phyloP scores from a whole-genome alignment of 2,797 vertebrate genomes.

The Caiman crocodilus region DNA sequence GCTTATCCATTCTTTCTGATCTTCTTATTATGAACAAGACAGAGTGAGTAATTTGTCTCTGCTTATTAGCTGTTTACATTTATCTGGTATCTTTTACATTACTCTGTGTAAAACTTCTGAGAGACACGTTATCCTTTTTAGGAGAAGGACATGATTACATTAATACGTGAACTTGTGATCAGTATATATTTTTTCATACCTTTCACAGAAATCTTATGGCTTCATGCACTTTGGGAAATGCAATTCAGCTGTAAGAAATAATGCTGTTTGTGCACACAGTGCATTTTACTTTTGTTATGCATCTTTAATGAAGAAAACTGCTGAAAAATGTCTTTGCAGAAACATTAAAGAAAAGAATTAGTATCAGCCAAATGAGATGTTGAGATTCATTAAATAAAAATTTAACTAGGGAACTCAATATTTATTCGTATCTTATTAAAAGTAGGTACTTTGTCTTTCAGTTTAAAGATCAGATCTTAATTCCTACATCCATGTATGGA shows the following conservation, averaged over 20 bases:
- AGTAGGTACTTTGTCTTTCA: neutral
- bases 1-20: neutral
- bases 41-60: neutral
- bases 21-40: neutral
- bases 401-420: neutral
- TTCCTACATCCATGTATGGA: neutral
- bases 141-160: neutral
- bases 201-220: conserved; percentile 4
- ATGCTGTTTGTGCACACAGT: neutral
- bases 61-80: neutral
- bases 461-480: neutral
- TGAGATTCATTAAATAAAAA: neutral
- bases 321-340: neutral
- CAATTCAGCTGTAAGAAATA: neutral
- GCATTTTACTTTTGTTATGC: neutral
- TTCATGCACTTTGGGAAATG: neutral
- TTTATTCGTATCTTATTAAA: neutral
- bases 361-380: neutral
- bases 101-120: neutral
- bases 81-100: neutral
- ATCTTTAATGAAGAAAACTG: neutral
- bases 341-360: conserved; percentile 5
- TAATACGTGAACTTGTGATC: conserved; percentile 7
- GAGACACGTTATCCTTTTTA: neutral
- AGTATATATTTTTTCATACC: conserved; percentile 1